phyloP scores from a whole-genome alignment of 2,888 invertebrate genomes.

The Lacanobia oleracea region DNA sequence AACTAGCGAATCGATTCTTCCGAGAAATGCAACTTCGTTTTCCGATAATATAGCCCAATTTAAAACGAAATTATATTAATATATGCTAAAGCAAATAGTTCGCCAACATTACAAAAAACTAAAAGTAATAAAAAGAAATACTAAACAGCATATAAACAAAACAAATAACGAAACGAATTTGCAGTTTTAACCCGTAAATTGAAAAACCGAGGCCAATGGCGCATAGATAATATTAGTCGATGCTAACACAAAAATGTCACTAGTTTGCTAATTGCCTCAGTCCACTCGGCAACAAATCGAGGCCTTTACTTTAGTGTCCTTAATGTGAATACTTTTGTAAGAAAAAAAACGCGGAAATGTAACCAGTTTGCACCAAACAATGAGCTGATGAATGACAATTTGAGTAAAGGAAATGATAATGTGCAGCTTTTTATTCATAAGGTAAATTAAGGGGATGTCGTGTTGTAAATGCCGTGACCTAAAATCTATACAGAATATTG shows the following conservation, averaged over 20 bases:
- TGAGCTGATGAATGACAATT: constrained; percentile 15
- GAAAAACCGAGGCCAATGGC: constrained; percentile 39
- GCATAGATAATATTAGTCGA: constrained; percentile 33
- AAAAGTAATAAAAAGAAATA: neutral
- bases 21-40: neutral
- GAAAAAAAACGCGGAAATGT: constrained; percentile 38
- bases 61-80: neutral
- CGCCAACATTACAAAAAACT: neutral
- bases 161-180: constrained; percentile 28
- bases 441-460: neutral
- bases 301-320: constrained; percentile 36
- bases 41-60: neutral
- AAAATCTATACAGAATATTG: neutral
- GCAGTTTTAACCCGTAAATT: constrained; percentile 26
- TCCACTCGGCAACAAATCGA: constrained; percentile 34
- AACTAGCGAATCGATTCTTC: neutral
- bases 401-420: neutral
- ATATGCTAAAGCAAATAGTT: neutral
- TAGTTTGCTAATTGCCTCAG: constrained; percentile 46
- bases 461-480: neutral
- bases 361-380: constrained; percentile 19
- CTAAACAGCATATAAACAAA: constrained; percentile 10
- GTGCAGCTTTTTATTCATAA: constrained; percentile 1
- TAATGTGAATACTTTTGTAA: constrained; percentile 43
- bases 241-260: constrained; percentile 50